Base-by-base conservation (phyloP, 2,888 invertebrate species). In the Sussaba pulchella region DNA sequence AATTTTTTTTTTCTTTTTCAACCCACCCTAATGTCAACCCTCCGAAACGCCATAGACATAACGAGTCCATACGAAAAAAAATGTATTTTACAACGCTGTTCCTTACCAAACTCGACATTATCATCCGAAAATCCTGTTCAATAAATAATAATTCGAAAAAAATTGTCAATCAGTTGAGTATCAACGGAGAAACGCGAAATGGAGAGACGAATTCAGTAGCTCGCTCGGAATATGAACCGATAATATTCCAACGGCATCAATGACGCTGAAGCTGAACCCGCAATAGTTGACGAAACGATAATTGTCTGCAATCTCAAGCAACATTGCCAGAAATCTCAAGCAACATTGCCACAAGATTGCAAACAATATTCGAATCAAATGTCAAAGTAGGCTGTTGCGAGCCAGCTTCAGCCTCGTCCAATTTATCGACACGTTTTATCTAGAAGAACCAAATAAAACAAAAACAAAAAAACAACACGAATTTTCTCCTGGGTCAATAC, bases 191-290 rank as follows among this genome's bases (percentile, higher is more conserved):
- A 24, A 70, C 54, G 61, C 59, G 52, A 71, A 76, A 70, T 63
- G 76, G 85, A 87, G 87, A n/a, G 89, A 89, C 87, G 87, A 87
- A 90, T 89, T 89, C 90, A 90, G 91, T 91, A 91, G 91, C 87
- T 89, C 86, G 83, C 87, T 90, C 89, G 81, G 81, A 78, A 78
- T 81, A 81, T 78, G 71, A 66, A 72, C 74, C 78, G 61, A 31
- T 66, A n/a, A 69, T 81, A 81, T 81, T 81, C 81, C 81, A 81
- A 73, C 47, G 36, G 63, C 50, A 54, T 61, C 24, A 78, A 76
- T 72, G 67, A 78, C 47, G 54, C 69, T 74, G 78, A 78, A 78
- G 76, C 36, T 64, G n/a, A 54, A 66, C n/a, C 19, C 39, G 17
- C 26, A 74, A 77, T 54, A 70, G 63, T 9, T 12, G 47, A 19